Conservation (phyloP, 2,888 invertebrate species). For the Eurytoma adleriae region DNA sequence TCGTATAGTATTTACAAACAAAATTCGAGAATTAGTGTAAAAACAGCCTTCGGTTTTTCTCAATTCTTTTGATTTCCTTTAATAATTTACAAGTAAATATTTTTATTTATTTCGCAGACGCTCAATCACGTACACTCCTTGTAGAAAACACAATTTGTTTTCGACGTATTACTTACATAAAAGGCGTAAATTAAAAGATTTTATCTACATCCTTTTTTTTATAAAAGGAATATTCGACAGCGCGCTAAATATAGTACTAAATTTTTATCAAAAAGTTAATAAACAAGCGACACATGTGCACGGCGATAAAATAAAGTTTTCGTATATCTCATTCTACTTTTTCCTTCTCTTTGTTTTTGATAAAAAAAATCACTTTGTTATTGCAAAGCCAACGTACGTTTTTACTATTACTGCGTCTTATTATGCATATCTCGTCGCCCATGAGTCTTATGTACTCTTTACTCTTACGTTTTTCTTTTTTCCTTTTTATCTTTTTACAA, state of each 20-base stretch:
- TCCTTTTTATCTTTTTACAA: neutral
- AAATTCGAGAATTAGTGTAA: too few relatives aligned
- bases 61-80: too few relatives aligned
- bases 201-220: neutral
- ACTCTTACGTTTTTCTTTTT: neutral
- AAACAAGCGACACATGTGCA: conserved; percentile 26
- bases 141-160: too few relatives aligned
- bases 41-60: too few relatives aligned
- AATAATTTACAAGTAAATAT: too few relatives aligned
- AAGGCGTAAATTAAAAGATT: neutral
- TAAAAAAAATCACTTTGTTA: conserved; percentile 29
- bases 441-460: conserved; percentile 4
- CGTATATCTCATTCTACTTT: neutral
- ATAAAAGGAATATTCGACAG: neutral
- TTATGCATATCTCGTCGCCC: neutral
- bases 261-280: conserved; percentile 7
- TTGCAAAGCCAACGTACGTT: neutral
- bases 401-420: neutral
- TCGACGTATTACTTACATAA: too few relatives aligned
- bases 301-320: conserved; percentile 1
- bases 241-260: conserved; percentile 21
- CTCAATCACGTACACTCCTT: too few relatives aligned
- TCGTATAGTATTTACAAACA: too few relatives aligned
- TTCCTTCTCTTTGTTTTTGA: neutral
- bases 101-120: too few relatives aligned